A percentile compares a stretch with the other conserved stretches of the same genome.
These are phyloP conservation scores for Temnothorax ravouxi DNA, from an alignment of 2,888 invertebrate species.

Conservation along the genomic window DNA sequence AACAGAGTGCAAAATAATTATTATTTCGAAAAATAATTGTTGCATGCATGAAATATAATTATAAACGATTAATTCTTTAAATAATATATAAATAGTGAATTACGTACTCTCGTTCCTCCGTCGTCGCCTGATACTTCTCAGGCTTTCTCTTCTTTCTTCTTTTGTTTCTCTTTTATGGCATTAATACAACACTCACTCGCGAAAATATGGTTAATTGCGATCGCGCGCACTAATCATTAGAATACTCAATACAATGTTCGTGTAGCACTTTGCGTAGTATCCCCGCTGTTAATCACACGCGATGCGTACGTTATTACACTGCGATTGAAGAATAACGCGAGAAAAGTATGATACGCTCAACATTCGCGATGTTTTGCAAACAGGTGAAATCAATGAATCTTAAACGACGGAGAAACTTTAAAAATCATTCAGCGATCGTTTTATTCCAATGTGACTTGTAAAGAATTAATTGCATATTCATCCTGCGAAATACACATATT, in stretches of 20 bases:
- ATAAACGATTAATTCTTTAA: not conserved
- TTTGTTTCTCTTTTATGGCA: not conserved
- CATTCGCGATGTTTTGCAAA: not conserved
- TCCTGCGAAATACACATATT: not conserved
- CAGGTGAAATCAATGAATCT: not conserved
- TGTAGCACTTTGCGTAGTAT: constrained; percentile 11
- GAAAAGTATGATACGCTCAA: not conserved
- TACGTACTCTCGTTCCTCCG: not conserved
- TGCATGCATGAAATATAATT: not conserved
- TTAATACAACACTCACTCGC: constrained; percentile 2
- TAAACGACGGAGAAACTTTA: not conserved
- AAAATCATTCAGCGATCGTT: not conserved
- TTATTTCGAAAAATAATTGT: not conserved
- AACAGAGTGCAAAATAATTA: not conserved
- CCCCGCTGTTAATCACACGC: constrained; percentile 1
- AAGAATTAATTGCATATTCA: not conserved
- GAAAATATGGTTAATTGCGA: constrained; percentile 18
- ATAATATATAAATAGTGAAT: not conserved
- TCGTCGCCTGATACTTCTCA: not conserved
- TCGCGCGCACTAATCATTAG: constrained; percentile 1
- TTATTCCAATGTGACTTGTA: not conserved
- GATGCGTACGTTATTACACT: constrained; percentile 1
- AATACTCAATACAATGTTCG: not conserved
- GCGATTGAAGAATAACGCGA: not conserved
- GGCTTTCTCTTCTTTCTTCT: not conserved